These are phyloP conservation scores for Mastomys coucha DNA, from an alignment of 2,113 vertebrate species.

Conservation along the genomic window DNA sequence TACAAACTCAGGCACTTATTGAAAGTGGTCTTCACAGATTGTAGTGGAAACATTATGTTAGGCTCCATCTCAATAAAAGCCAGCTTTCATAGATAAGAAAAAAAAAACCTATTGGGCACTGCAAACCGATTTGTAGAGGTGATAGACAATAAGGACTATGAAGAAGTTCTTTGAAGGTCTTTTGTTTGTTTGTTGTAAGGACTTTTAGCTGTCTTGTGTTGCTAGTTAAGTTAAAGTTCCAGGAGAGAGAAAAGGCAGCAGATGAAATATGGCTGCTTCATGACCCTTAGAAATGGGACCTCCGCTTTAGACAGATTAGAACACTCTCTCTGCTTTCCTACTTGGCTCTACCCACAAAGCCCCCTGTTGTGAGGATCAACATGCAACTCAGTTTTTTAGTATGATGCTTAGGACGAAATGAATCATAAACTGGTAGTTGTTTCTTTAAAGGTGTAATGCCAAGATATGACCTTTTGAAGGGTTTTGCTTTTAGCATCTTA, in stretches of 20 bases:
- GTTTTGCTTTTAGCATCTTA: slow-evolving; percentile 15
- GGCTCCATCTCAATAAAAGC: neutral
- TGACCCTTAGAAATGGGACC: accelerated
- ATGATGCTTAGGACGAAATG: neutral
- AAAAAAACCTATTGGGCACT: neutral
- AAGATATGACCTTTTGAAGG: neutral
- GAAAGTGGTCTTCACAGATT: neutral
- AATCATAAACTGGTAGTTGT: neutral
- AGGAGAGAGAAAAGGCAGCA: neutral
- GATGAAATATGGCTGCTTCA: neutral
- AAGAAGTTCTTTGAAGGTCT: neutral
- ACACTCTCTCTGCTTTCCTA: neutral
- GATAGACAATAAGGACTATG: neutral
- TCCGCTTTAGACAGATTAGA: neutral
- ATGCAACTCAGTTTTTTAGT: neutral
- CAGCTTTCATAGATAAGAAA: neutral
- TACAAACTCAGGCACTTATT: neutral
- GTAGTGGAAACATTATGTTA: neutral
- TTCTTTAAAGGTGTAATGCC: slow-evolving; percentile 15
- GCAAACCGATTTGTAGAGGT: neutral
- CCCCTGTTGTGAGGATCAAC: neutral
- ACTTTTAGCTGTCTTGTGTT: neutral
- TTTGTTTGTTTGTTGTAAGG: neutral
- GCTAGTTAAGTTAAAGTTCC: neutral
- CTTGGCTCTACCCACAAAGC: neutral